A percentile compares a stretch with the other conserved stretches of the same genome.
Evolutionary conservation across 2,797 vertebrate genomes (phyloP).

Genomic region (Arnoldichthys spilopterus): DNA sequence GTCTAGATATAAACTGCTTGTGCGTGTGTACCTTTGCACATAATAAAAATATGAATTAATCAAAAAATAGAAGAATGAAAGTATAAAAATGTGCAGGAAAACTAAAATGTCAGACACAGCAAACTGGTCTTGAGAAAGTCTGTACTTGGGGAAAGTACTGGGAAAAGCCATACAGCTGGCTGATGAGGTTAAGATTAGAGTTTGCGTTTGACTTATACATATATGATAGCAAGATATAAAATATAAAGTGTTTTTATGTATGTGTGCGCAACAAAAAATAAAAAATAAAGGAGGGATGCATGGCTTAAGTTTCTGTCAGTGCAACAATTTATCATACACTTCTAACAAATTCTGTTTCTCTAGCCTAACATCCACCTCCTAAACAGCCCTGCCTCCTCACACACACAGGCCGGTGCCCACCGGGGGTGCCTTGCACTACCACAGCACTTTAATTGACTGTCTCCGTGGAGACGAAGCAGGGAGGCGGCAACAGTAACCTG

Average conservation of each 20-base stretch:
- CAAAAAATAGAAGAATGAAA: no score
- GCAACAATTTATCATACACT: slow-evolving; percentile 71
- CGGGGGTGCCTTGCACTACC: slow-evolving; percentile 51
- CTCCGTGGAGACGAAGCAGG: slow-evolving; percentile 55
- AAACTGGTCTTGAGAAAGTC: no score
- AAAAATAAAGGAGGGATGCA: slow-evolving; percentile 44
- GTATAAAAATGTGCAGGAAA: background rate
- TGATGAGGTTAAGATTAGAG: background rate
- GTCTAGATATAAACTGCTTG: slow-evolving; percentile 9
- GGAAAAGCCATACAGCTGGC: no score
- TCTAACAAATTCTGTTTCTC: slow-evolving; percentile 32
- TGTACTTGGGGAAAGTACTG: no score
- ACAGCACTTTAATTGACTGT: slow-evolving; percentile 58
- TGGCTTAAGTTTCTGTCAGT: slow-evolving; percentile 68
- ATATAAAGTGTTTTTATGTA: background rate
- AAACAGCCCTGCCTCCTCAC: slow-evolving; percentile 16
- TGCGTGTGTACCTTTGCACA: background rate
- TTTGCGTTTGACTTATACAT: background rate
- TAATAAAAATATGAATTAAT: no score
- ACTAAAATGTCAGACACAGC: background rate
- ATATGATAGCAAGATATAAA: background rate
- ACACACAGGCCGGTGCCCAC: slow-evolving; percentile 47
- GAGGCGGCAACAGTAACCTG: slow-evolving; percentile 54
- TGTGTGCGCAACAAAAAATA: background rate
- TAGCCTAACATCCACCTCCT: slow-evolving; percentile 33